Conservation (phyloP, 2,888 invertebrate species). For the Sminthurides aquaticus region DNA sequence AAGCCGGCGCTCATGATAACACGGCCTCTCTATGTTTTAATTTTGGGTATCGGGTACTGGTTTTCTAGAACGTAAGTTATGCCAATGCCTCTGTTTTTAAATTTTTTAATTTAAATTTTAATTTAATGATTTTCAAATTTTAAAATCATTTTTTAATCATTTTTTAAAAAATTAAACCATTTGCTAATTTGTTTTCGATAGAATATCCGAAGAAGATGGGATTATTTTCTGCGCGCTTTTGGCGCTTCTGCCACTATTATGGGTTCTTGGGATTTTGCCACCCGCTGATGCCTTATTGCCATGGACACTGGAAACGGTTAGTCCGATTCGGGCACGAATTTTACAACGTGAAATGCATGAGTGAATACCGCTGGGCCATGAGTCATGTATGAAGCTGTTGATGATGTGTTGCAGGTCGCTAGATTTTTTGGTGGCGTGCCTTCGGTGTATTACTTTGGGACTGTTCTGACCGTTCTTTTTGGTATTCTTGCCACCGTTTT, state of each 20-base stretch:
- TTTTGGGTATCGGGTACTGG: constrained; percentile 22
- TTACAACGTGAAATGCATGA: neutral
- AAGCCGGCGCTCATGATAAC: constrained; percentile 29
- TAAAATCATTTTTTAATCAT: neutral
- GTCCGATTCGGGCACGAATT: neutral
- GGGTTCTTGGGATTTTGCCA: constrained; percentile 37
- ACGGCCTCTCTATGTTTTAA: constrained; percentile 32
- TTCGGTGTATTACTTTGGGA: constrained; percentile 36
- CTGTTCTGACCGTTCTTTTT: constrained; percentile 27
- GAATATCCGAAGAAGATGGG: neutral
- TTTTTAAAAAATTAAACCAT: neutral
- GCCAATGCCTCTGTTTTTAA: neutral
- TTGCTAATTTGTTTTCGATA: neutral
- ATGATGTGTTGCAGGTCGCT: constrained; percentile 20
- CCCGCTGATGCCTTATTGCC: constrained; percentile 38
- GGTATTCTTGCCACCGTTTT: constrained; percentile 26
- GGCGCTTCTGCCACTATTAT: constrained; percentile 32
- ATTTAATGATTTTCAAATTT: too few relatives aligned
- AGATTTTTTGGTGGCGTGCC: constrained; percentile 29
- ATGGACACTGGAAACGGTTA: constrained; percentile 39
- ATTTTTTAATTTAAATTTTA: neutral
- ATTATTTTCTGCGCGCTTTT: constrained; percentile 3
- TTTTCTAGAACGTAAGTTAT: constrained; percentile 3
- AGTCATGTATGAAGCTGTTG: neutral
- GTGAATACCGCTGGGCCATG: neutral